Evolutionary conservation across 2,888 invertebrate species (phyloP).

Genomic region (Salpingus planirostris): DNA sequence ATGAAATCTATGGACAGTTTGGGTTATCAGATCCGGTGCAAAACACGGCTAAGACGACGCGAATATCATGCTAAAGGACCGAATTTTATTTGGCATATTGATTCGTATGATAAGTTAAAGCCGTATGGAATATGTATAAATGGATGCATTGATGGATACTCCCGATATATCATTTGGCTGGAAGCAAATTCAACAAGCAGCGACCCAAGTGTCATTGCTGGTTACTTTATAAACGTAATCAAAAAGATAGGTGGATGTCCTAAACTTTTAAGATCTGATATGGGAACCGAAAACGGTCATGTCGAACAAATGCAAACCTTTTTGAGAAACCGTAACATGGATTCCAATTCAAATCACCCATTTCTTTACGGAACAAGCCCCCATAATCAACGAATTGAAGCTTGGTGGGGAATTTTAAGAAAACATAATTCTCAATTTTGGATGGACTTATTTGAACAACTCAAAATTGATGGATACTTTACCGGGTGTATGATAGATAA

Average conservation of each 20-base stretch:
- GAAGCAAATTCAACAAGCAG: neutral
- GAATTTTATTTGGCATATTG: constrained; percentile 15
- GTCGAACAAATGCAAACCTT: constrained; percentile 11
- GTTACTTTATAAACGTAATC: neutral
- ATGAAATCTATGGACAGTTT: constrained; percentile 1
- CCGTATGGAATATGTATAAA: constrained; percentile 6
- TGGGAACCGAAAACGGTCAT: constrained; percentile 17
- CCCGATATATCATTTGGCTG: neutral
- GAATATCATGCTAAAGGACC: constrained; percentile 14
- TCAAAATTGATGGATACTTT: neutral
- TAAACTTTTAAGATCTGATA: constrained; percentile 10
- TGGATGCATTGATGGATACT: constrained; percentile 1
- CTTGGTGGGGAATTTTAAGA: constrained; percentile 1
- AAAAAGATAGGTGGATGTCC: constrained; percentile 5
- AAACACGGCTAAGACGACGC: constrained; percentile 9
- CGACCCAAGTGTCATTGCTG: neutral
- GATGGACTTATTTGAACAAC: neutral
- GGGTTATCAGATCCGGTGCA: constrained; percentile 9
- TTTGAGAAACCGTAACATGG: neutral
- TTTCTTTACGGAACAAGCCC: neutral
- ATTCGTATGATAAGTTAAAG: constrained; percentile 17
- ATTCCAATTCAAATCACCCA: neutral
- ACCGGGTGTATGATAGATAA: neutral
- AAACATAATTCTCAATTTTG: neutral
- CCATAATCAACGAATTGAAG: neutral